phyloP scores from a whole-genome alignment of 2,797 vertebrate species.

The Clamator glandarius region DNA sequence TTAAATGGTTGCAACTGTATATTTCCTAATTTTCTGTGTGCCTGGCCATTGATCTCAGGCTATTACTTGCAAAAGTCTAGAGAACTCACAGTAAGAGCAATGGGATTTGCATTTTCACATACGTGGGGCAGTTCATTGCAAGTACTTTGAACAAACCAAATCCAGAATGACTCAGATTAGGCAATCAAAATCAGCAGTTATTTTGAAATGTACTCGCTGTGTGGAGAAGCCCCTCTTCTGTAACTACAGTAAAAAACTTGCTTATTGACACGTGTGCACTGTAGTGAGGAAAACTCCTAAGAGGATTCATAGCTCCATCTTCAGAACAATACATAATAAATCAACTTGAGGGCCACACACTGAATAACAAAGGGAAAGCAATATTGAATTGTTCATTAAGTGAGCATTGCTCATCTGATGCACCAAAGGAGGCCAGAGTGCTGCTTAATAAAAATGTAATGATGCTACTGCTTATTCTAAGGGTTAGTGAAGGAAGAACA shows the following conservation, averaged over 20 bases:
- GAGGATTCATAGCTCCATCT: constrained; percentile 18
- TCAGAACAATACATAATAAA: constrained; percentile 57
- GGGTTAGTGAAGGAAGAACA: not conserved
- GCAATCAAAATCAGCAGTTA: constrained; percentile 22
- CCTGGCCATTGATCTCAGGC: not conserved
- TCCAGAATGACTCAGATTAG: not conserved
- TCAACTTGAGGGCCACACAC: constrained; percentile 48
- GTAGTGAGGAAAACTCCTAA: constrained; percentile 10
- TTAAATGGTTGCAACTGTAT: not conserved
- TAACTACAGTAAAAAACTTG: not conserved
- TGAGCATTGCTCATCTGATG: not conserved
- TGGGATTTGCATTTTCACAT: not conserved
- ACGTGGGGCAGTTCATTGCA: not conserved
- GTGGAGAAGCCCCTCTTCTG: not conserved
- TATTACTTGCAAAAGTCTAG: not conserved
- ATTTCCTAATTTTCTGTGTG: not conserved
- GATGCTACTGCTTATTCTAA: not conserved
- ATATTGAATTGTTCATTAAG: not conserved
- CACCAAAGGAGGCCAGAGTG: not conserved
- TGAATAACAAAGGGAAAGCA: constrained; percentile 4
- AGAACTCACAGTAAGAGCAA: not conserved
- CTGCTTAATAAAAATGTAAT: not conserved
- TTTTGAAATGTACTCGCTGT: constrained; percentile 17
- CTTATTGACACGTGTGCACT: not conserved
- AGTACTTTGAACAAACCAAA: not conserved